phyloP scores from a whole-genome alignment of 2,888 invertebrate genomes.

The Drosophila demipolita region DNA sequence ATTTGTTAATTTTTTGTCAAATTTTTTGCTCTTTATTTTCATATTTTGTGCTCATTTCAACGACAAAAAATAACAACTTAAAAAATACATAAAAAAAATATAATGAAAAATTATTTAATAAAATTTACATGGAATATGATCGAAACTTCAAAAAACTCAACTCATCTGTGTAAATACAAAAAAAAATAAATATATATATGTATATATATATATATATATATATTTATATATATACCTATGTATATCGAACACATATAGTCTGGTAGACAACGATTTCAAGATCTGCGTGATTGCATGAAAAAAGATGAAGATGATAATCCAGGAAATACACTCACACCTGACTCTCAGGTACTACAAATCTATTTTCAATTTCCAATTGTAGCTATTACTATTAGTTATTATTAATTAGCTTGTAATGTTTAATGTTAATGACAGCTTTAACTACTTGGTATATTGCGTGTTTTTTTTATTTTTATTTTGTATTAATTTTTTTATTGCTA shows the following conservation, averaged over 20 bases:
- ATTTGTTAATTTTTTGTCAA: slow-evolving; percentile 60
- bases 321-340: slow-evolving; percentile 89
- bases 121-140: slow-evolving; percentile 54
- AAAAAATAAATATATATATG: slow-evolving; percentile 20
- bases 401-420: slow-evolving; percentile 22
- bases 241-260: slow-evolving; percentile 77
- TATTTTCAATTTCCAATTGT: slow-evolving; percentile 38
- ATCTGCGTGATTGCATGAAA: slow-evolving; percentile 93
- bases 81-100: slow-evolving; percentile 19
- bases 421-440: slow-evolving; percentile 22
- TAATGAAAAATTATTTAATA: slow-evolving; percentile 21
- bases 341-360: slow-evolving; percentile 87
- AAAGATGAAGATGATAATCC: slow-evolving; percentile 93
- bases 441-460: slow-evolving; percentile 6
- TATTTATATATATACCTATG: slow-evolving; percentile 22
- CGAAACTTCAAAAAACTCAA: slow-evolving; percentile 40
- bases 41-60: slow-evolving; percentile 67
- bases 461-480: background rate
- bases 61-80: slow-evolving; percentile 24
- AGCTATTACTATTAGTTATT: slow-evolving; percentile 9
- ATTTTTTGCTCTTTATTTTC: slow-evolving; percentile 73
- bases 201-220: slow-evolving; percentile 27
- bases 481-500: background rate
- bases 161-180: slow-evolving; percentile 31
- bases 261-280: slow-evolving; percentile 92